Evolutionary conservation across 2,797 vertebrate genomes (phyloP).

Genomic region (Anguilla marmorata): DNA sequence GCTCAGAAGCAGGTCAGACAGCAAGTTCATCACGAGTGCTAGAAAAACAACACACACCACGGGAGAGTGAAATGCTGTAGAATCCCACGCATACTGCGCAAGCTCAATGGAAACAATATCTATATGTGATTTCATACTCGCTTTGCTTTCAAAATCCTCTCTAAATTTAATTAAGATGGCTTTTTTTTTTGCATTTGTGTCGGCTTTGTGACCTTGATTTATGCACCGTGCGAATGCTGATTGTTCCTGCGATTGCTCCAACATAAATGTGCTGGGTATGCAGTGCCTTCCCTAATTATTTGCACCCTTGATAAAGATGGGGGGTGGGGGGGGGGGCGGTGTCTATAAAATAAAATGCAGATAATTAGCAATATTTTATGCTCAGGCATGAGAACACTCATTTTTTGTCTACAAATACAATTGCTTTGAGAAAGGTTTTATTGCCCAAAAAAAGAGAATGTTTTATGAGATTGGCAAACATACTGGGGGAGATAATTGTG

Average conservation of each 20-base stretch:
- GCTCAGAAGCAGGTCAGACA: background rate
- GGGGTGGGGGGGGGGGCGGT: too few relatives aligned
- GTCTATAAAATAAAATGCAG: too few relatives aligned
- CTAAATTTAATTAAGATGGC: background rate
- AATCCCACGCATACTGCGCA: background rate
- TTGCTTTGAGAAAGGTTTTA: too few relatives aligned
- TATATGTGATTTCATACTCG: background rate
- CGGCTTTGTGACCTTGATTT: background rate
- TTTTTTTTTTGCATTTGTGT: background rate
- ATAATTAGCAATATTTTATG: too few relatives aligned
- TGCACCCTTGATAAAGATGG: too few relatives aligned
- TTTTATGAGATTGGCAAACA: too few relatives aligned
- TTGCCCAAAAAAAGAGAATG: too few relatives aligned
- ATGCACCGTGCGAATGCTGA: background rate
- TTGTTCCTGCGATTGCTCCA: background rate
- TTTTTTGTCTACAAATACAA: too few relatives aligned
- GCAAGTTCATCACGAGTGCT: background rate
- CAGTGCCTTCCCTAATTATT: too few relatives aligned
- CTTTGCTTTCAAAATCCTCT: background rate
- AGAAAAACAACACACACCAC: background rate
- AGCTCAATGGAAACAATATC: background rate
- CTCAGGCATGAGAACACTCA: too few relatives aligned
- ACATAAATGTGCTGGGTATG: background rate
- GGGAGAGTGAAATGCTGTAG: background rate
- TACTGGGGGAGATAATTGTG: too few relatives aligned